Conservation (phyloP, 1,140 invertebrate species). For the Pseudomyrmex sp. region DNA sequence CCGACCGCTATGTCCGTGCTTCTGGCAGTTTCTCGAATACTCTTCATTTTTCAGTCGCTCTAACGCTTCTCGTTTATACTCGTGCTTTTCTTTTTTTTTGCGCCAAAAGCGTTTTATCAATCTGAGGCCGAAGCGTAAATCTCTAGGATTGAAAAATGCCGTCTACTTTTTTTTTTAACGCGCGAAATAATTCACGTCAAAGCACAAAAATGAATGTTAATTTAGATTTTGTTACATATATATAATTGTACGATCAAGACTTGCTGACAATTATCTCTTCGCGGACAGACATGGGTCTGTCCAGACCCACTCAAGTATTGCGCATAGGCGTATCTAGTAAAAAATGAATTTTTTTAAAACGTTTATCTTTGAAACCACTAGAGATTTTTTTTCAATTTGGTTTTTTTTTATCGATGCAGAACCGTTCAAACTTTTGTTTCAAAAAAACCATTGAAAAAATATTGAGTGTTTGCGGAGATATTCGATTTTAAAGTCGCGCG, state of each 20-base stretch:
- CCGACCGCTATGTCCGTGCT: too few species aligned
- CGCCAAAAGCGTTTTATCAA: not conserved
- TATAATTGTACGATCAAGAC: too few species aligned
- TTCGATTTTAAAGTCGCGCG: too few species aligned
- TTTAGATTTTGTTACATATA: not conserved
- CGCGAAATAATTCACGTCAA: not conserved
- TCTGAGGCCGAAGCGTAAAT: not conserved
- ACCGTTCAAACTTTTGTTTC: too few species aligned
- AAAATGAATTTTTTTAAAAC: too few species aligned
- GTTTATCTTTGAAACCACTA: not conserved
- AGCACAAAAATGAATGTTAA: not conserved
- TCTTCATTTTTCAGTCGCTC: constrained; percentile 14
- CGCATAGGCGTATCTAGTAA: too few species aligned
- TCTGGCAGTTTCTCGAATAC: not conserved
- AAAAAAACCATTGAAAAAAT: too few species aligned
- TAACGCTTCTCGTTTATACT: not conserved
- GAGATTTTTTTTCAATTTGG: not conserved
- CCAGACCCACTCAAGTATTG: too few species aligned
- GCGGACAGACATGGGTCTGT: too few species aligned
- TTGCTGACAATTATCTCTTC: too few species aligned
- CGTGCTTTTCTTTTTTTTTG: not conserved
- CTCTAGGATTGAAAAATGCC: not conserved
- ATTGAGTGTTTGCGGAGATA: too few species aligned
- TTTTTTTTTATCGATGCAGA: too few species aligned
- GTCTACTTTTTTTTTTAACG: not conserved